These are phyloP conservation scores for Acrocera orbiculus DNA, from an alignment of 2,888 invertebrate genomes.

Conservation along the genomic window DNA sequence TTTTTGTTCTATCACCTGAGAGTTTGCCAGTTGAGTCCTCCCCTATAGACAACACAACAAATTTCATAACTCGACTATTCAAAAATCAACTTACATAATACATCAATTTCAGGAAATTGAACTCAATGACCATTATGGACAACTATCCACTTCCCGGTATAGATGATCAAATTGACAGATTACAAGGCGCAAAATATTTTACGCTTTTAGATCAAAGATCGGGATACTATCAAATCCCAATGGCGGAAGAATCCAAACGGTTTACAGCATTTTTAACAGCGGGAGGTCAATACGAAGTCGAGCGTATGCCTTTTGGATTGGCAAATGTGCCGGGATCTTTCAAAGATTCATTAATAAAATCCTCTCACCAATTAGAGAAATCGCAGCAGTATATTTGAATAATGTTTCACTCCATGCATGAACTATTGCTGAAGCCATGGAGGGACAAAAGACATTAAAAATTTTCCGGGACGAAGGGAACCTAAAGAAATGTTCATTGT, in stretches of 20 bases:
- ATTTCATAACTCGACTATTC: no score
- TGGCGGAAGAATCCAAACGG: background rate
- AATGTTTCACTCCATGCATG: no score
- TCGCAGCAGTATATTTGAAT: no score
- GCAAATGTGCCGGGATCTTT: constrained; percentile 18
- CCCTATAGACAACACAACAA: no score
- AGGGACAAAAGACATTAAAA: no score
- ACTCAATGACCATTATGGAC: constrained; percentile 13
- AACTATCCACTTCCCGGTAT: constrained; percentile 1
- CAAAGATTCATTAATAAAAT: constrained; percentile 15
- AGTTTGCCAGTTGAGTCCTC: no score
- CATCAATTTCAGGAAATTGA: constrained; percentile 18
- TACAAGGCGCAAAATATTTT: constrained; percentile 11
- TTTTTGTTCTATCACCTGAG: no score
- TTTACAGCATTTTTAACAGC: constrained; percentile 1
- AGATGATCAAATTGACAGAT: background rate
- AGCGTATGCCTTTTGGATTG: constrained; percentile 20
- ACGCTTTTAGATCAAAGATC: constrained; percentile 16
- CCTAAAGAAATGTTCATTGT: no score
- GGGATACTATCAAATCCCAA: constrained; percentile 8
- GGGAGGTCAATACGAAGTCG: constrained; percentile 16
- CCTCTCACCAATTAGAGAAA: no score
- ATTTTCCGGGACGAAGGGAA: no score
- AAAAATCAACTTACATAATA: no score
- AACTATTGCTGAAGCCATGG: no score